Conservation (phyloP, 1,140 invertebrate species). For the Melanaphis sacchari region DNA sequence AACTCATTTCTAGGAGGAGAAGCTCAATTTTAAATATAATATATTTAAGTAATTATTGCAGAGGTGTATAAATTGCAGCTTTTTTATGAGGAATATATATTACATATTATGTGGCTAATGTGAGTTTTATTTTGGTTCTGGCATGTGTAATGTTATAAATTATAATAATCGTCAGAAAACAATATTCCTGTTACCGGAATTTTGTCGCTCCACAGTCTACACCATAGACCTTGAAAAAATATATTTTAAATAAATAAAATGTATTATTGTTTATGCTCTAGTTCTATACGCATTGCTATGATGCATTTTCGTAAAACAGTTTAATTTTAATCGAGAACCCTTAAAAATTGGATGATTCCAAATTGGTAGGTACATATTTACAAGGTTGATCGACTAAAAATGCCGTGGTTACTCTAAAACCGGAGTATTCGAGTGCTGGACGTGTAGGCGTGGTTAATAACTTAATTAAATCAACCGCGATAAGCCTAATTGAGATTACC, state of each 20-base stretch:
- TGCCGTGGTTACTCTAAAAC: too few species aligned
- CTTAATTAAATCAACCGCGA: background rate
- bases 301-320: background rate
- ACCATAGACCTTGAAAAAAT: too few species aligned
- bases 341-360: background rate
- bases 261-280: too few species aligned
- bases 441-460: background rate
- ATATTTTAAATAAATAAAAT: too few species aligned
- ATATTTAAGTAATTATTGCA: background rate
- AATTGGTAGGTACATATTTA: background rate
- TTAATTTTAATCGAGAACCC: background rate
- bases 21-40: background rate
- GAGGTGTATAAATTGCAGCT: background rate
- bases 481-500: background rate
- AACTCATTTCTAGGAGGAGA: background rate
- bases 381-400: background rate
- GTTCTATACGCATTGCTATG: background rate
- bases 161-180: background rate
- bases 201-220: background rate
- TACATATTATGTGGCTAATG: background rate
- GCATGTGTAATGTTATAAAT: too few species aligned
- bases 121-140: background rate
- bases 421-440: background rate
- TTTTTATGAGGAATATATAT: background rate
- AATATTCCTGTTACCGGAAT: background rate